phyloP scores from a whole-genome alignment of 2,113 vertebrate genomes.

The Chroicocephalus ridibundus region DNA sequence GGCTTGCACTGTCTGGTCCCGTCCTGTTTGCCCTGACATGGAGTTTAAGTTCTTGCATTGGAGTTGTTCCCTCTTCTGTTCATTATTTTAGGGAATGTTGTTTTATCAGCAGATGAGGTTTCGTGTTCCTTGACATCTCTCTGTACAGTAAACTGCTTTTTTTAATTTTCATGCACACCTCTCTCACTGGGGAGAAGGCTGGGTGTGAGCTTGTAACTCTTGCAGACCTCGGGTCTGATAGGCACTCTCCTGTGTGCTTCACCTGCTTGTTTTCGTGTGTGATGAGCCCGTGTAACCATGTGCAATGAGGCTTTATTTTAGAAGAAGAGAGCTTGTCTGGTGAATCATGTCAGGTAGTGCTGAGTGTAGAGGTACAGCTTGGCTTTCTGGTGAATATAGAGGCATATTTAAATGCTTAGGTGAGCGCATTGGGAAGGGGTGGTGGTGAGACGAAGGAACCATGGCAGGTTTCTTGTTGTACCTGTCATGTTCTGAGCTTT shows the following conservation, averaged over 20 bases:
- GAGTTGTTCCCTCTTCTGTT: neutral
- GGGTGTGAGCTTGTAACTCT: neutral
- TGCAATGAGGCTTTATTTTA: neutral
- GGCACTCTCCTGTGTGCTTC: neutral
- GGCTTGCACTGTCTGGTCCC: rapidly evolving
- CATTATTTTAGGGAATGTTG: neutral
- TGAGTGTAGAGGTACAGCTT: neutral
- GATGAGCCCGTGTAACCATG: neutral
- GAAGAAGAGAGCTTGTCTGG: neutral
- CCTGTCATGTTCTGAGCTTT: neutral
- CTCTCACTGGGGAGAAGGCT: neutral
- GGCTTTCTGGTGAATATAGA: neutral
- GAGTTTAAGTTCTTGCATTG: neutral
- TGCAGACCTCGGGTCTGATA: neutral
- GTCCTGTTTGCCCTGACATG: neutral
- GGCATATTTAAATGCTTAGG: neutral
- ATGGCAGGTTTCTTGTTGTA: neutral
- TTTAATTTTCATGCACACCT: neutral
- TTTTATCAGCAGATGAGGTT: neutral
- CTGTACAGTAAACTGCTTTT: neutral
- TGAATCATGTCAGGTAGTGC: neutral
- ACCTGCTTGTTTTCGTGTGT: neutral
- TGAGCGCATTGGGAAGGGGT: neutral
- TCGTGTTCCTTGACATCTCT: neutral
- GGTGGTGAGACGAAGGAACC: neutral